Percentiles rank a stretch among this genome's conserved stretches.
Evolutionary conservation across 2,888 invertebrate genomes (phyloP).

Genomic region (Archaeoteleia sp.): DNA sequence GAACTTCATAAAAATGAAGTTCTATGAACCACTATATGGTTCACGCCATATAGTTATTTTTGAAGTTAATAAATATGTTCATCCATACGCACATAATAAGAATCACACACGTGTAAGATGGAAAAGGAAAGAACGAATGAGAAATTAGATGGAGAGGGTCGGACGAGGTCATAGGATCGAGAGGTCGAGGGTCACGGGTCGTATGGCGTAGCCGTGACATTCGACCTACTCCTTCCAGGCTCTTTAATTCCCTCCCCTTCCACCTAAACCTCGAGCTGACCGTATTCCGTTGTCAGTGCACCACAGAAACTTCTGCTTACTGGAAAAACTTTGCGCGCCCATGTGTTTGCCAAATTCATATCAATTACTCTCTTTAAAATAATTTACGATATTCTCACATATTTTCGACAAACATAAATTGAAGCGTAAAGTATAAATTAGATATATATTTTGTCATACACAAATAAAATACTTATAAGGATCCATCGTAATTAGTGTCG

Average conservation of each 20-base stretch:
- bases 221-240: constrained; percentile 63
- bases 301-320: constrained; percentile 45
- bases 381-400: too few relatives aligned
- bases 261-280: constrained; percentile 40
- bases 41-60: neutral
- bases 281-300: constrained; percentile 49
- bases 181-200: constrained; percentile 71
- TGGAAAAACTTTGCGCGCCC: constrained; percentile 45
- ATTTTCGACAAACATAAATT: too few relatives aligned
- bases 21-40: too few relatives aligned
- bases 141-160: constrained; percentile 55
- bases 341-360: too few relatives aligned
- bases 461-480: too few relatives aligned
- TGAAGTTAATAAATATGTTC: constrained; percentile 20
- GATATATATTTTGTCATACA: too few relatives aligned
- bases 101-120: constrained; percentile 30
- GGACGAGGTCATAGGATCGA: constrained; percentile 67
- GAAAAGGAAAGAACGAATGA: constrained; percentile 48
- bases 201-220: constrained; percentile 73
- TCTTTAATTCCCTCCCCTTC: constrained; percentile 52
- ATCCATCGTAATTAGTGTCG: too few relatives aligned
- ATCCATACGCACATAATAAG: constrained; percentile 21
- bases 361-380: too few relatives aligned
- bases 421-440: too few relatives aligned
- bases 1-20: too few relatives aligned